phyloP scores from a whole-genome alignment of 2,797 vertebrate genomes.

The Sebastes matsubarae region DNA sequence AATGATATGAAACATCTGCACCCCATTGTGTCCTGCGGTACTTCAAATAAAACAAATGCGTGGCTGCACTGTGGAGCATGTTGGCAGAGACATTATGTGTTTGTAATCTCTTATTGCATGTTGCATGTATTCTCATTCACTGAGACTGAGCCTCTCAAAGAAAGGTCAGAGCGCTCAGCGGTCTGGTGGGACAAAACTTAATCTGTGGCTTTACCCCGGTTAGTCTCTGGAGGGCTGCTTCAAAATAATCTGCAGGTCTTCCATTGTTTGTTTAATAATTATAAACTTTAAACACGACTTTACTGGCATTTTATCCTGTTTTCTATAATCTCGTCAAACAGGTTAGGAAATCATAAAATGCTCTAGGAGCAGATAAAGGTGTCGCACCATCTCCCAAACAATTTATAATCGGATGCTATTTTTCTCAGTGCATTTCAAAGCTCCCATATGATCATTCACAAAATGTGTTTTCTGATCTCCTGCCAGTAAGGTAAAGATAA shows the following conservation, averaged over 20 bases:
- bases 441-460: not conserved
- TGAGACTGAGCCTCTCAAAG: constrained; percentile 40
- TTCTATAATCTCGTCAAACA: not conserved
- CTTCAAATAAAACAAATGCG: not conserved
- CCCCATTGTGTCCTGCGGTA: constrained; percentile 10
- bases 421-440: not conserved
- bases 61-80: not conserved
- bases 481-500: not conserved
- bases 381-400: not conserved
- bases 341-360: not conserved
- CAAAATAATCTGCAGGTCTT: constrained; percentile 10
- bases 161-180: constrained; percentile 49
- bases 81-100: constrained; percentile 23
- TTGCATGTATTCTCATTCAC: constrained; percentile 26
- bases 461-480: not conserved
- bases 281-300: not conserved
- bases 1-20: constrained; percentile 10
- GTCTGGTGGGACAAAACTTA: constrained; percentile 36
- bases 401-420: not conserved
- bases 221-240: constrained; percentile 16
- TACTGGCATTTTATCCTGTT: not conserved
- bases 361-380: not conserved
- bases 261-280: not conserved
- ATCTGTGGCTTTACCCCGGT: constrained; percentile 35
- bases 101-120: constrained; percentile 39